phyloP scores from a whole-genome alignment of 2,888 invertebrate species.

The Stictocephala bisonia region DNA sequence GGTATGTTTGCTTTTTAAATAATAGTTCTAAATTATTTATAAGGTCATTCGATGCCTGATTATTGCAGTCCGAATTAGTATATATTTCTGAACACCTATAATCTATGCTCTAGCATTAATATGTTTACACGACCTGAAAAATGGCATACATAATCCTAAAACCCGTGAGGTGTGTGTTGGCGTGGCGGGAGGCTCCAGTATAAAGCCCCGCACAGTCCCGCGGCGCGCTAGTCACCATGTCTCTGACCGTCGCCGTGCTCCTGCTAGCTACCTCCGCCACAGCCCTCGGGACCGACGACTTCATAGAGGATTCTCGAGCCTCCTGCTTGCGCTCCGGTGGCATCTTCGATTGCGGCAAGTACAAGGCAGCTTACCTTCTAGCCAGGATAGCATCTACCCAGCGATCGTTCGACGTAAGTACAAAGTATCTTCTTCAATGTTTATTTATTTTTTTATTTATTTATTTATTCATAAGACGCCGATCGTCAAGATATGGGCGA shows the following conservation, averaged over 20 bases:
- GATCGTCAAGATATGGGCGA: too few relatives aligned
- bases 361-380: constrained; percentile 26
- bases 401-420: constrained; percentile 16
- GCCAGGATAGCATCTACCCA: constrained; percentile 25
- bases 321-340: constrained; percentile 4
- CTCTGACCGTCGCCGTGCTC: background rate
- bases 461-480: too few relatives aligned
- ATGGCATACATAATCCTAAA: too few relatives aligned
- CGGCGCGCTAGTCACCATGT: constrained; percentile 11
- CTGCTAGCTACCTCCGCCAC: background rate
- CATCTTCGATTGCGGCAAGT: constrained; percentile 21
- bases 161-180: background rate
- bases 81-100: too few relatives aligned
- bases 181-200: background rate
- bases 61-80: too few relatives aligned
- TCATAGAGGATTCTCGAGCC: constrained; percentile 25
- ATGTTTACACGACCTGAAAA: too few relatives aligned
- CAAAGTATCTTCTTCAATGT: too few relatives aligned
- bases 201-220: background rate
- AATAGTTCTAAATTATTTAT: too few relatives aligned
- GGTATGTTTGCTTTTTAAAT: too few relatives aligned
- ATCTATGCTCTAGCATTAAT: too few relatives aligned
- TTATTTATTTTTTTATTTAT: too few relatives aligned
- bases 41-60: too few relatives aligned
- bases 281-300: constrained; percentile 4